Evolutionary conservation across 2,113 vertebrate species (phyloP).

Genomic region (Semnopithecus entellus): DNA sequence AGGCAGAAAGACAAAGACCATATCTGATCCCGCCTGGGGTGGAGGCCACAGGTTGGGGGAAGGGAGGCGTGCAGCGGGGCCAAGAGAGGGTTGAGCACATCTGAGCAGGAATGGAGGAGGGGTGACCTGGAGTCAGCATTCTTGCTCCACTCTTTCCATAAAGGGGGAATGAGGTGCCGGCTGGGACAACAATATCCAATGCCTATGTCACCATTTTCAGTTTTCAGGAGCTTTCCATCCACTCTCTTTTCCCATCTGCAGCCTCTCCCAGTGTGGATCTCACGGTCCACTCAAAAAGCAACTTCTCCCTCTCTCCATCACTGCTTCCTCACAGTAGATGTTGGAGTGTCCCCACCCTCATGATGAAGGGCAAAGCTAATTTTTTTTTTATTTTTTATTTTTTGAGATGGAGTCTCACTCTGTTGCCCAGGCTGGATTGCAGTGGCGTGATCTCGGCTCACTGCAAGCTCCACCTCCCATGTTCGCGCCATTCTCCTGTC

Average conservation of each 20-base stretch:
- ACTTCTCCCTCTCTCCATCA: not conserved
- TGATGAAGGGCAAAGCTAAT: not conserved
- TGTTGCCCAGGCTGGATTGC: too few relatives aligned
- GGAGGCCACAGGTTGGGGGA: constrained; percentile 42
- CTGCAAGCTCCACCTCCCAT: too few relatives aligned
- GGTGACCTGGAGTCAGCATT: not conserved
- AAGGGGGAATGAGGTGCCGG: not conserved
- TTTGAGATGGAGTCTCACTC: too few relatives aligned
- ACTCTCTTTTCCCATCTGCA: not conserved
- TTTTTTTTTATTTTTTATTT: too few relatives aligned
- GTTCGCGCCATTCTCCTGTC: too few relatives aligned
- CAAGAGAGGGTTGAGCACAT: not conserved
- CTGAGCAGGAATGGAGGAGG: not conserved
- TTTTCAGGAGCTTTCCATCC: not conserved
- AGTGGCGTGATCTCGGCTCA: too few relatives aligned
- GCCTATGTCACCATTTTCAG: not conserved
- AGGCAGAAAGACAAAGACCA: constrained; percentile 82
- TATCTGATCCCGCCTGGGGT: constrained; percentile 45
- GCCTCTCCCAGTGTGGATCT: not conserved
- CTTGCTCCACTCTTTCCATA: not conserved
- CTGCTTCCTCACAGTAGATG: too few relatives aligned
- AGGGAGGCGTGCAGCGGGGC: not conserved
- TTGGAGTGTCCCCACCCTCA: not conserved
- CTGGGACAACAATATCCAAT: not conserved
- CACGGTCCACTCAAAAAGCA: not conserved